Percentiles rank a stretch among this genome's conserved stretches.
phyloP scores from a whole-genome alignment of 2,113 vertebrate genomes.

The Diphyllodes magnificus region DNA sequence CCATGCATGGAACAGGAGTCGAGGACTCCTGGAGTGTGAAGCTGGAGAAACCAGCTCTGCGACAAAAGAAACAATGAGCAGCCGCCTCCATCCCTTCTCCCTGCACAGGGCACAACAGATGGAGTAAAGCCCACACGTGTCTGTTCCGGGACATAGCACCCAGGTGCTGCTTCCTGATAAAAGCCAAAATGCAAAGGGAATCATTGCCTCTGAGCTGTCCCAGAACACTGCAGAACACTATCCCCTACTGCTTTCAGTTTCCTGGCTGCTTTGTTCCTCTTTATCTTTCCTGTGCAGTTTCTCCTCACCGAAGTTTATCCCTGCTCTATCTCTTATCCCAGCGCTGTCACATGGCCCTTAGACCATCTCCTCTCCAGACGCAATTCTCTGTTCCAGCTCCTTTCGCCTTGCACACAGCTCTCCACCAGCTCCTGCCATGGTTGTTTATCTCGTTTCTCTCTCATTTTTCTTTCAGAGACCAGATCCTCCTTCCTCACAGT shows the following conservation, averaged over 20 bases:
- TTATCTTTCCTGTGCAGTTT: too few species aligned
- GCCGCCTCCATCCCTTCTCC: not conserved
- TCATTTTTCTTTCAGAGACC: not conserved
- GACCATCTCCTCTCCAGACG: not conserved
- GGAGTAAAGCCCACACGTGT: rapidly evolving
- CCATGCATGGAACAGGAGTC: not conserved
- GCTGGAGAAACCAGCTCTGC: not conserved
- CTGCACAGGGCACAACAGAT: not conserved
- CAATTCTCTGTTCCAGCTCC: not conserved
- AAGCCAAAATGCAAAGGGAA: not conserved
- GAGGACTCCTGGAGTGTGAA: not conserved
- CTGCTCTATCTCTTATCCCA: not conserved
- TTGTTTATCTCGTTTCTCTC: not conserved
- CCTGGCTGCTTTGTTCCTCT: not conserved
- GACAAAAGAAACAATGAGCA: not conserved
- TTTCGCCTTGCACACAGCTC: not conserved
- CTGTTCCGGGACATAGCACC: rapidly evolving
- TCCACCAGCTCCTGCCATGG: not conserved
- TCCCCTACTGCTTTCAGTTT: not conserved
- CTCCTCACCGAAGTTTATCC: not conserved
- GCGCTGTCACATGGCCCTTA: rapidly evolving
- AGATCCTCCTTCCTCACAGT: not conserved
- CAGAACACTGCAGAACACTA: rapidly evolving
- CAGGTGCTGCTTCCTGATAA: too few species aligned
- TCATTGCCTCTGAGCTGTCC: too few species aligned